A percentile compares a stretch with the other conserved stretches of the same genome.
These are phyloP conservation scores for Drosophila orena DNA, from an alignment of 1,140 invertebrate species.

Conservation along the genomic window DNA sequence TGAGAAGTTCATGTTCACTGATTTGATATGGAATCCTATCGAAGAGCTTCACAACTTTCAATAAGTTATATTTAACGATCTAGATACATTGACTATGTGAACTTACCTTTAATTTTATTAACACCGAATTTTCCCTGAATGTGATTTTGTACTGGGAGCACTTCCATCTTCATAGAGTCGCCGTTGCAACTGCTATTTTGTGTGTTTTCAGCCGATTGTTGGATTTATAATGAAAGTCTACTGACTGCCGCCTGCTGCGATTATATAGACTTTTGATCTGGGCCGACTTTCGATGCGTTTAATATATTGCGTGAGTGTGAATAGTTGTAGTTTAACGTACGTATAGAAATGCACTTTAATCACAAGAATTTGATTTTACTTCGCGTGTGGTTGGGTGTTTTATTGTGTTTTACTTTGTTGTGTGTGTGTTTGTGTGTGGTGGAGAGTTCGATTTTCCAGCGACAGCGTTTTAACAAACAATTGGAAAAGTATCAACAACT, in stretches of 20 bases:
- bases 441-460: conserved; percentile 46
- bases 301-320: conserved; percentile 38
- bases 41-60: no score
- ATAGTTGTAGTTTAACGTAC: conserved; percentile 50
- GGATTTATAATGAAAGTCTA: conserved; percentile 2
- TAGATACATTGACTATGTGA: not conserved
- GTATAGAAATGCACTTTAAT: conserved; percentile 84
- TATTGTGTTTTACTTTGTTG: conserved; percentile 13
- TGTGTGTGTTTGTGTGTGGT: conserved; percentile 16
- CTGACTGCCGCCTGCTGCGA: not conserved
- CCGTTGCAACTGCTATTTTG: conserved; percentile 19
- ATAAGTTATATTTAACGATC: no score
- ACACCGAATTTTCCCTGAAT: conserved; percentile 85
- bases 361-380: conserved; percentile 81
- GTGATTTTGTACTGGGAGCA: conserved; percentile 85
- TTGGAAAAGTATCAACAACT: conserved; percentile 83
- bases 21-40: no score
- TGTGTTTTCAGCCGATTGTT: conserved; percentile 22
- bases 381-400: conserved; percentile 47
- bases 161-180: conserved; percentile 84
- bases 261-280: conserved; percentile 29
- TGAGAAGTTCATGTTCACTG: no score
- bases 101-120: conserved; percentile 85
- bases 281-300: conserved; percentile 47
- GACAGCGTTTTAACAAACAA: conserved; percentile 74